Base-by-base conservation (phyloP, 2,113 vertebrate genomes). In the Gymnorhina tibicen region DNA sequence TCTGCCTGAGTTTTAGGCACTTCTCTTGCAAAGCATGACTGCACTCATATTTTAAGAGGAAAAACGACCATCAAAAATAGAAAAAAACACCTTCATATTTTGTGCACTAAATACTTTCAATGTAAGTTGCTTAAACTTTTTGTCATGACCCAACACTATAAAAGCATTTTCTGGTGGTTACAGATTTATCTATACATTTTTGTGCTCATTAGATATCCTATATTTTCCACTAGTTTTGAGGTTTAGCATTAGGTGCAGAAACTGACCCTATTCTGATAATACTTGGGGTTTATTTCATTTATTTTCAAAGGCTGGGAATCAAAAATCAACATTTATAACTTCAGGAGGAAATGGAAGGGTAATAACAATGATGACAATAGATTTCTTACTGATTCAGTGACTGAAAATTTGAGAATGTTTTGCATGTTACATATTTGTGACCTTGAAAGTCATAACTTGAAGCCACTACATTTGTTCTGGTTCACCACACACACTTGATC, bases 401-500 rank as follows among this genome's bases (percentile, higher is more conserved):
- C 35, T n/a, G 62, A 95, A 75, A 80, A 86, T 39, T 79, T 33
- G 78, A 70, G 41, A 72, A 60, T 24, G 2, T 37, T 91, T 94
- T 85, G 47, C 21, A 27, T 30, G 9, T 52, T 86, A n/a, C 33
- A 24, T 52, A 52, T 85, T 42, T 59, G 32, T 83, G 80, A 94
- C 92, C 89, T 96, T 95, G 76, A 81, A 81, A 77, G 37, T n/a
- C 39, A 30, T 24, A 32, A 49, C 46, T 81, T 82, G 41, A 92
- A 91, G 33, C 37, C 59, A 78, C 20, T 44, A n/a, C 26, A 27
- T 70, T 78, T 92, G 52, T 69, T 93, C 47, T 44, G 89, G 64
- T 93, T 97, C 93, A 88, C 81, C 59, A 93, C 67, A 84, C 32
- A 33, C 73, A 91, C 55, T 75, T 89, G 56, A 91, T 68, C 85